Percentiles rank a stretch among this genome's conserved stretches.
Conservation (phyloP, 2,113 vertebrate genomes). For the Caracal caracal region DNA sequence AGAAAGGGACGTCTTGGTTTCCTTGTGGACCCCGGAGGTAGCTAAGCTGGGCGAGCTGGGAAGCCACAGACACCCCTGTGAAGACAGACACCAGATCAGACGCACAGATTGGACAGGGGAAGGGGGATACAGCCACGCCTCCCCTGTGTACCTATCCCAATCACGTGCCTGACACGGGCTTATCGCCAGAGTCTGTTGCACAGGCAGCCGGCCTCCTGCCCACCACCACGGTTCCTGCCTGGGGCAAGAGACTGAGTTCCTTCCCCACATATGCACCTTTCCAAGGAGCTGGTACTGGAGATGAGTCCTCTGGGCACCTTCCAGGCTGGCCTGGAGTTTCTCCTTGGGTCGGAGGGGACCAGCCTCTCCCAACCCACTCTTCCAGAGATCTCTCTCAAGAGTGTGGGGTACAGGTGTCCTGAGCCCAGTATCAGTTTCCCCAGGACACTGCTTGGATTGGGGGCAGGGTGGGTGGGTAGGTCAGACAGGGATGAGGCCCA, state of each 20-base stretch:
- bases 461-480: background rate
- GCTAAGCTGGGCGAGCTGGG: background rate
- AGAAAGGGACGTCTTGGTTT: background rate
- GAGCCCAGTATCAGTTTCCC: background rate
- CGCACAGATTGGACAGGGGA: background rate
- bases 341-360: background rate
- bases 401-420: background rate
- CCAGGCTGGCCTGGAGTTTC: background rate
- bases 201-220: background rate
- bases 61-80: background rate
- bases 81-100: background rate
- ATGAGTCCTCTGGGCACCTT: background rate
- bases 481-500: background rate
- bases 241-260: background rate
- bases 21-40: background rate
- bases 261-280: background rate
- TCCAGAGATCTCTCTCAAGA: background rate
- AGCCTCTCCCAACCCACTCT: background rate
- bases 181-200: rapidly evolving
- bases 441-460: background rate
- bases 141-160: background rate
- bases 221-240: background rate
- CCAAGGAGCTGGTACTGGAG: background rate
- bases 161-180: background rate
- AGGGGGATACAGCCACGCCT: background rate